Evolutionary conservation across 2,797 vertebrate genomes (phyloP).

Genomic region (Otolemur crassicaudatus): DNA sequence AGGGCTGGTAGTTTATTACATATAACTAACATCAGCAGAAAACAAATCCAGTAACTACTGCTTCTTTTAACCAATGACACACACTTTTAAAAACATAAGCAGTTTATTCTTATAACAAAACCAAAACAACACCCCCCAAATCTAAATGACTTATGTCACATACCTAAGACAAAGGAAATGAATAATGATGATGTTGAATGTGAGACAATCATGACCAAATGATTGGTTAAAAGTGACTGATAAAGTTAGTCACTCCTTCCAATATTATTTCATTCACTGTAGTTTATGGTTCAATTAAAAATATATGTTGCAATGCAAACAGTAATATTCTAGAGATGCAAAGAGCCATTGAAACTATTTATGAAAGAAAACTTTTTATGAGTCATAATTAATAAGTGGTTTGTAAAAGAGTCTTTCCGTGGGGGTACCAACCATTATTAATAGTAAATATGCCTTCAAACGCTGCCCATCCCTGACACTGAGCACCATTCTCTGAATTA

Average conservation of each 20-base stretch:
- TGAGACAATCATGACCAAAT: background rate
- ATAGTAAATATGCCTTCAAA: slow-evolving; percentile 6
- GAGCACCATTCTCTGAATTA: background rate
- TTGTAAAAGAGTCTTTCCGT: background rate
- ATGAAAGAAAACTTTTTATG: background rate
- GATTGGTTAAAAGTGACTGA: background rate
- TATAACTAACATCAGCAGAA: slow-evolving; percentile 46
- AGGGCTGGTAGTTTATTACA: slow-evolving; percentile 55
- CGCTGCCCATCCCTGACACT: background rate
- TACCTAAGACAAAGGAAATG: background rate
- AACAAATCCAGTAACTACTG: slow-evolving; percentile 42
- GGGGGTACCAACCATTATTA: background rate
- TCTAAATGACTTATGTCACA: background rate
- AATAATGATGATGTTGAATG: background rate
- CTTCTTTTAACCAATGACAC: background rate
- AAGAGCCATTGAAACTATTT: background rate
- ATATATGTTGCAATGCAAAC: background rate
- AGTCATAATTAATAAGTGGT: background rate
- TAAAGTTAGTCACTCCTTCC: background rate
- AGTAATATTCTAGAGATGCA: background rate
- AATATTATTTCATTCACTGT: background rate
- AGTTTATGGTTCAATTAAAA: slow-evolving; percentile 12
- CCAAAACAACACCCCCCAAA: background rate
- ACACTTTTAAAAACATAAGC: background rate
- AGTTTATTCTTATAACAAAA: background rate